These are phyloP conservation scores for Archips xylosteana DNA, from an alignment of 2,888 invertebrate species.

Conservation along the genomic window DNA sequence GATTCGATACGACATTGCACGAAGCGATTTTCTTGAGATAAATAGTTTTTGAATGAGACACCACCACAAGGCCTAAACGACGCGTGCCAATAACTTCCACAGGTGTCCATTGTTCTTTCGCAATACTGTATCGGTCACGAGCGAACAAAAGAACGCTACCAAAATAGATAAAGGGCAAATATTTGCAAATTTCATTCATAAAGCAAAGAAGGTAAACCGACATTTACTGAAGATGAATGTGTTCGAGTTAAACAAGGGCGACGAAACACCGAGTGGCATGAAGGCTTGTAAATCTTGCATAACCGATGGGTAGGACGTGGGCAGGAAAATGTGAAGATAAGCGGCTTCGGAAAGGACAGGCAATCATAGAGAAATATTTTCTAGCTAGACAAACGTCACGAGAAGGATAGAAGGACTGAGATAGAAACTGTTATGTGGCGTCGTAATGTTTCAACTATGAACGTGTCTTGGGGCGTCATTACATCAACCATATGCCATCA, in stretches of 20 bases:
- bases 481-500: background rate
- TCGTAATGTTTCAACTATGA: constrained; percentile 3
- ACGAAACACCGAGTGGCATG: constrained; percentile 25
- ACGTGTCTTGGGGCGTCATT: background rate
- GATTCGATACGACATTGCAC: constrained; percentile 15
- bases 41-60: constrained; percentile 28
- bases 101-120: constrained; percentile 36
- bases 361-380: constrained; percentile 32
- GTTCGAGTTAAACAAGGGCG: constrained; percentile 13
- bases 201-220: constrained; percentile 6
- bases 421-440: background rate
- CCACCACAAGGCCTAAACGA: constrained; percentile 10
- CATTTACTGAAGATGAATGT: constrained; percentile 19
- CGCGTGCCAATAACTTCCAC: constrained; percentile 34
- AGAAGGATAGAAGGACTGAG: constrained; percentile 4
- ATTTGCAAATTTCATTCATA: constrained; percentile 48
- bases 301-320: constrained; percentile 33
- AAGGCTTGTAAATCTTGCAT: constrained; percentile 38
- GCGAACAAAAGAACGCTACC: constrained; percentile 20
- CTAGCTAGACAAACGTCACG: background rate
- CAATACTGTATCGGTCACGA: constrained; percentile 26
- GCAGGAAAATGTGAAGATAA: constrained; percentile 23
- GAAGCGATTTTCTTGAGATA: constrained; percentile 16
- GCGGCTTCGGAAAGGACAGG: constrained; percentile 19
- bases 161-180: constrained; percentile 44